These are phyloP conservation scores for Chaetogeoica ovagalla DNA, from an alignment of 2,888 invertebrate species.

Conservation along the genomic window DNA sequence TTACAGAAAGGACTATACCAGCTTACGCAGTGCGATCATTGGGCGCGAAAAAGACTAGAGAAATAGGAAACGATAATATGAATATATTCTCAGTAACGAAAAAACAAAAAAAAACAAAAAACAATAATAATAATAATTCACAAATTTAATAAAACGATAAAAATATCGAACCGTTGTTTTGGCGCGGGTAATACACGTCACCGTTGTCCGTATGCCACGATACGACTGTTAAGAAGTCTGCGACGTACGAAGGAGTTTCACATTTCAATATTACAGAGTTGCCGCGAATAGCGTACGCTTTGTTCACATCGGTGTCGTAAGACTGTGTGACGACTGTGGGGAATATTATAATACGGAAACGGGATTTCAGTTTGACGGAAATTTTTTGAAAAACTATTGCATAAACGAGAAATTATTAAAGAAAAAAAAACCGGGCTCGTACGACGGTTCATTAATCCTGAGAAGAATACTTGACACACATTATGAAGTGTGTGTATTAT, in stretches of 20 bases:
- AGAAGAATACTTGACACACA: constrained; percentile 21
- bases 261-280: constrained; percentile 87
- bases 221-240: constrained; percentile 85
- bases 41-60: neutral
- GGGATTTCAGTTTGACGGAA: neutral
- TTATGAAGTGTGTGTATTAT: neutral
- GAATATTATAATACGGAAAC: constrained; percentile 49
- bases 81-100: neutral
- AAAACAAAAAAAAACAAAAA: no score
- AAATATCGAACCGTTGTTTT: constrained; percentile 54
- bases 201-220: constrained; percentile 84
- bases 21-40: neutral
- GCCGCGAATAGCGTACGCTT: constrained; percentile 87
- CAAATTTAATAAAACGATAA: neutral
- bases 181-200: constrained; percentile 70
- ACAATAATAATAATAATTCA: no score
- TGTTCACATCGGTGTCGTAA: constrained; percentile 81
- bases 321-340: constrained; percentile 80
- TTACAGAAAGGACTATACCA: no score
- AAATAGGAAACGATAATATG: constrained; percentile 14
- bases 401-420: neutral
- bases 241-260: constrained; percentile 88
- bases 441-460: constrained; percentile 3
- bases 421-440: constrained; percentile 12
- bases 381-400: neutral